Base-by-base conservation (phyloP, 2,113 vertebrate species). In the Scortum barcoo region DNA sequence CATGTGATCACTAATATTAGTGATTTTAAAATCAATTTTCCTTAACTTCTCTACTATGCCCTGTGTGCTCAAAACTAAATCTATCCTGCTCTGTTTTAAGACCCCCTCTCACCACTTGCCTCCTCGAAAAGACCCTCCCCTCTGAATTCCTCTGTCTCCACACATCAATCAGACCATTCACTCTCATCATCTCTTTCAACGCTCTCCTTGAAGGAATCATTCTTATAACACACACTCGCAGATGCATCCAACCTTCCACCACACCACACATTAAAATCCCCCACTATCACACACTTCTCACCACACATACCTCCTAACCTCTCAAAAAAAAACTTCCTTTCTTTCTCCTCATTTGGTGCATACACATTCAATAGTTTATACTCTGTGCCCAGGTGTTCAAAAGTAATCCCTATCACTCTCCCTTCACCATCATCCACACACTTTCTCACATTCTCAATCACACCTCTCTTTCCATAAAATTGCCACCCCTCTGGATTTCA, bases 181-280 rank as follows among this genome's bases (percentile, higher is more conserved):
- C 40, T 19, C 16, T 33, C 57, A 60, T 60, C 5, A 67, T 9
- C 3, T 22, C 44, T 19, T 20, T 50, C 24, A 67, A 2, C 24
- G 3, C 42, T 10, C 16, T 14, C 20, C 66, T 36, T 1, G 26
- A 69, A n/a, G 4, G 66, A 33, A 13, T 69, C 66, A 7, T 14
- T 51, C 11, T 4, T 53, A 8, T 50, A 69, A 5, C 3, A 8
- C 5, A 33, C 6, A 22, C 26, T 68, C 1, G 16, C 17, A 16
- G 38, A 44, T 1, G 44, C 65, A 67, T 51, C 66, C 17, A 51
- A 1, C 26, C 66, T 69, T 51, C 30, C 48, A 53, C 48, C 36
- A 38, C 36, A 69, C 44, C 46, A 69, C 28, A 69, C 66, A 69
- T 33, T 69, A 22, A 69, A n/a, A n/a, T n/a, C n/a, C n/a, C n/a